A percentile compares a stretch with the other conserved stretches of the same genome.
Evolutionary conservation across 2,113 vertebrate genomes (phyloP).

Genomic region (Sceloporus undulatus): DNA sequence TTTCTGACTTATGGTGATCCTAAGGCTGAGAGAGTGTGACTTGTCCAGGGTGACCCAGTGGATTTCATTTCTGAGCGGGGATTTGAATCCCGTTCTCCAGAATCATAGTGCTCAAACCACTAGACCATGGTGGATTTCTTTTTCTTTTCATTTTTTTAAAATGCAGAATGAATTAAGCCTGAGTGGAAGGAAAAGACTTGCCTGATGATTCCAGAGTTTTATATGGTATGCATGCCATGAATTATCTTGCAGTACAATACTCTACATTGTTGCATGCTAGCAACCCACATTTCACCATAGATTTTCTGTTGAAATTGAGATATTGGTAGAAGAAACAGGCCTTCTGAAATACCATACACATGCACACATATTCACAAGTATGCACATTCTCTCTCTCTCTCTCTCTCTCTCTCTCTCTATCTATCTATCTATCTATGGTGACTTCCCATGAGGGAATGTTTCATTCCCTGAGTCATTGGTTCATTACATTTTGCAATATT

Average conservation of each 20-base stretch:
- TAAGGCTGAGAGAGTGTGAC: too few species aligned
- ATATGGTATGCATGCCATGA: not conserved
- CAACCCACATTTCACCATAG: not conserved
- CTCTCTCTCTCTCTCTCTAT: not conserved
- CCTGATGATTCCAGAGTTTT: not conserved
- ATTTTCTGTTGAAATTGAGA: not conserved
- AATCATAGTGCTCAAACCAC: too few species aligned
- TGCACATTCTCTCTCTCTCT: too few species aligned
- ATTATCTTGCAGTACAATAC: not conserved
- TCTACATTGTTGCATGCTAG: not conserved
- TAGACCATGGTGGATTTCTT: too few species aligned
- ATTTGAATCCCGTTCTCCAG: too few species aligned
- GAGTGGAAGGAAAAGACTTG: not conserved
- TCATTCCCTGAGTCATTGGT: not conserved
- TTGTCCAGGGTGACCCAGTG: too few species aligned
- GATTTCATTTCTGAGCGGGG: too few species aligned
- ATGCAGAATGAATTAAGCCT: not conserved
- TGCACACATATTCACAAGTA: too few species aligned
- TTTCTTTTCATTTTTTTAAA: too few species aligned
- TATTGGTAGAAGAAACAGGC: not conserved
- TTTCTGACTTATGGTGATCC: too few species aligned
- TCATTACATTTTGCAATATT: conserved; percentile 37
- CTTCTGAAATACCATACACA: not conserved
- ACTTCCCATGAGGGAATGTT: not conserved
- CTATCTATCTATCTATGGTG: fast-evolving